Percentiles rank a stretch among this genome's conserved stretches.
Conservation (phyloP, 2,113 vertebrate genomes). For the mouse (Mus musculus) region GRCm39 chr15:32661501-32662000, state of each 20-base stretch:
- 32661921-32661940: background rate
- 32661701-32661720: background rate
- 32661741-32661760: background rate
- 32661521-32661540: background rate
- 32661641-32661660: background rate
- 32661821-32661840: background rate
- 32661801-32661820: background rate
- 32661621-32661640: background rate
- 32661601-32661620: background rate
- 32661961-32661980: conserved; percentile 51
- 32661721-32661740: background rate
- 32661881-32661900: background rate
- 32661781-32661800: background rate
- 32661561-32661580: background rate
- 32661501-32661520: accelerated
- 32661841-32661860: background rate
- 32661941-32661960: conserved; percentile 14
- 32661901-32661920: conserved; percentile 13
- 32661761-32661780: background rate
- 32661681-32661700: background rate
- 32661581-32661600: background rate
- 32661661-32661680: background rate
- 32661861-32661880: background rate
- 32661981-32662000: conserved; percentile 56
- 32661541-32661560: background rate